Conservation (phyloP, 23 tunicate species). For the Ascidia mentula region DNA sequence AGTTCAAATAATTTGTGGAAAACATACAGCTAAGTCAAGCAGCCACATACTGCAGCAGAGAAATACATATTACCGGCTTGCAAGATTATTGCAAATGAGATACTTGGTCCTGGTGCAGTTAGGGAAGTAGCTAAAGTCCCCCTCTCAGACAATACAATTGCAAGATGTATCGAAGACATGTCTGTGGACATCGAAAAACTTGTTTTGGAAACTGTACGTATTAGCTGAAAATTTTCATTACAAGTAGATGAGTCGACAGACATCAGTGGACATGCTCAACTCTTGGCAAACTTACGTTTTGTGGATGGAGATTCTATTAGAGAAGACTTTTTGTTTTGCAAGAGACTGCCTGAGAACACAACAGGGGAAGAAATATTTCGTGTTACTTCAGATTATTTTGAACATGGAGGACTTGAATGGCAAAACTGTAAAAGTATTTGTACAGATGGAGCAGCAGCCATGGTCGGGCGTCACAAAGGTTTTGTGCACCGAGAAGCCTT, state of each 20-base stretch:
- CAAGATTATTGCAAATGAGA: no score
- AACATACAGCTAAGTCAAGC: no score
- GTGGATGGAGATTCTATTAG: conserved; percentile 35
- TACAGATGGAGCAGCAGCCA: conserved; percentile 36
- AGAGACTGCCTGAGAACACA: conserved; percentile 34
- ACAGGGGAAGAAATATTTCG: conserved; percentile 12
- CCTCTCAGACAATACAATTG: conserved; percentile 18
- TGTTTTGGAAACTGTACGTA: conserved; percentile 33
- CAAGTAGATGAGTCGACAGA: conserved; percentile 26
- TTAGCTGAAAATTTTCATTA: conserved; percentile 29
- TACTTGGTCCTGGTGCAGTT: conserved; percentile 8
- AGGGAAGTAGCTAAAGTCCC: conserved; percentile 4
- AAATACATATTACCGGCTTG: no score
- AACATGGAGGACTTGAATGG: conserved; percentile 28
- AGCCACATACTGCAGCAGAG: no score
- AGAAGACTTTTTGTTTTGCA: conserved; percentile 45
- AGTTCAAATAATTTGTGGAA: no score
- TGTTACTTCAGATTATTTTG: conserved; percentile 11
- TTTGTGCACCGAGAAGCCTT: conserved; percentile 65
- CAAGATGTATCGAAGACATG: conserved; percentile 15
- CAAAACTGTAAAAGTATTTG: conserved; percentile 24
- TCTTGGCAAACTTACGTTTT: conserved; percentile 38
- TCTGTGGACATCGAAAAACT: conserved; percentile 17
- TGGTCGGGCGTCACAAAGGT: conserved; percentile 27
- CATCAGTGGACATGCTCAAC: conserved; percentile 26